Base-by-base conservation (phyloP, 2,888 invertebrate species). In the Agrilus cyanescens region DNA sequence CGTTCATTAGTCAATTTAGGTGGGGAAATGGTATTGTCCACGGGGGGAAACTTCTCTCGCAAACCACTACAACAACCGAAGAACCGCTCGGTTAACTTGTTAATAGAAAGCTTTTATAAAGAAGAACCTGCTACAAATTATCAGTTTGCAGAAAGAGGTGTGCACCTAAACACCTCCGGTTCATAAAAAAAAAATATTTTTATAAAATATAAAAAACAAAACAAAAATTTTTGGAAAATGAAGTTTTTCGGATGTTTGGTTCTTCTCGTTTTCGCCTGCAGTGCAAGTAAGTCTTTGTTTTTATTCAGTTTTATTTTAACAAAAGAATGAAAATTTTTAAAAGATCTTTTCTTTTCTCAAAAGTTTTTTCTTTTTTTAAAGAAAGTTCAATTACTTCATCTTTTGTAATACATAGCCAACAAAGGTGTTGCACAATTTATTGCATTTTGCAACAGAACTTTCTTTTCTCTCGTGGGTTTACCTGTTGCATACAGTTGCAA, bases 61-160 rank as follows among this genome's bases (percentile, higher is more conserved):
- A 20, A 20, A 20, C 20, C 20, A 20, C 5, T 20, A 44, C 32
- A 43, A 40, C 47, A 45, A 41, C 37, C 45, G 38, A 44, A 45
- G 43, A 48, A 25, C 10, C 4, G 10, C 25, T 44, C 44, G 41
- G 45, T 41, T 51, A 53, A 49, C 40, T 44, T 41, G 40, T 45
- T 52, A 50, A 41, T 47, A 35, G 47, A 45, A 53, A 60, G 60
- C 57, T 61, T 58, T 60, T 61, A 62, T 59, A 61, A 61, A 59
- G 54, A 54, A 49, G 53, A 53, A 51, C 47, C 48, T 47, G 48
- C 47, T 46, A 47, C 51, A 53, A 50, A 52, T 50, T 49, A 52
- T 49, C 59, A 62, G 62, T 62, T 55, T 52, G 47, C 48, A 49
- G 45, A 46, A 44, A 51, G 55, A 56, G 56, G 59, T 59, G 54